Evolutionary conservation across 2,113 vertebrate genomes (phyloP).

Genomic region (Pseudorasbora parva): DNA sequence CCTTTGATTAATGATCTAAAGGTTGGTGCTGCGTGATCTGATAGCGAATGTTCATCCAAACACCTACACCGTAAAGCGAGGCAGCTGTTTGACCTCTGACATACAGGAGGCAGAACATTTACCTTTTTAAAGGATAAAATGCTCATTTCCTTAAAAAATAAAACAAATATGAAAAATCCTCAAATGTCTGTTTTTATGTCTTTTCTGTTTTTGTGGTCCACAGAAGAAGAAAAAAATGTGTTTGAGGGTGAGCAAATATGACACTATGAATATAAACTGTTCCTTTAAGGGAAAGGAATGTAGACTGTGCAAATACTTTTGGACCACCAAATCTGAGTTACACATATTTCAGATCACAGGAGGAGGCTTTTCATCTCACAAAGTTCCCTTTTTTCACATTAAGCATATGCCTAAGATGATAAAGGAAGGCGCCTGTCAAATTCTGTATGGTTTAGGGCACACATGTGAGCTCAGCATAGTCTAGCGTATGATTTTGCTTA

Average conservation of each 20-base stretch:
- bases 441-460: not conserved
- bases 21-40: slow-evolving; percentile 36
- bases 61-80: not conserved
- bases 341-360: not conserved
- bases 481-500: not conserved
- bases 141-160: not conserved
- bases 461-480: not conserved
- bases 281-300: not conserved
- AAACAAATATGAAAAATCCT: too few relatives aligned
- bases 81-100: not conserved
- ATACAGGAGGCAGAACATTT: slow-evolving; percentile 8
- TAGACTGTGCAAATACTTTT: not conserved
- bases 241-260: not conserved
- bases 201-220: not conserved
- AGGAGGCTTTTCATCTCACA: not conserved
- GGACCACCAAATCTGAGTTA: not conserved
- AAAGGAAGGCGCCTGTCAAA: not conserved
- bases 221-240: too few relatives aligned
- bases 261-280: not conserved
- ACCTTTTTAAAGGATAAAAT: not conserved
- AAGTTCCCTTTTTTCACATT: not conserved
- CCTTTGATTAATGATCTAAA: slow-evolving; percentile 50
- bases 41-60: slow-evolving; percentile 35
- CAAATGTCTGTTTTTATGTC: not conserved
- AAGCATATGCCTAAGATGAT: slow-evolving; percentile 1